Base-by-base conservation (phyloP, 2,113 vertebrate genomes). In the Syrrhaptes paradoxus region DNA sequence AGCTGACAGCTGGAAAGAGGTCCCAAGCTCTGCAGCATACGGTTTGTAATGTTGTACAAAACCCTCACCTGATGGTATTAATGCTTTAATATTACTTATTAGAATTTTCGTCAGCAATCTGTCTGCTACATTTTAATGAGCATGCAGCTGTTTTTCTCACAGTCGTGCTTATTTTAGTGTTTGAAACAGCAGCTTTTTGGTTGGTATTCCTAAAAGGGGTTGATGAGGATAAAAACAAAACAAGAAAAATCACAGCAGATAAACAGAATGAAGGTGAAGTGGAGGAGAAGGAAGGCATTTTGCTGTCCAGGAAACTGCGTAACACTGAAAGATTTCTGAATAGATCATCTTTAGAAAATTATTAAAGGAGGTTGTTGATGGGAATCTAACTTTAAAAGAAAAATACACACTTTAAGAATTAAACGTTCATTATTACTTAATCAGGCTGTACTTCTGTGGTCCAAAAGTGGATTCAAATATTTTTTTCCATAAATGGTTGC, bases 1-100 rank as follows among this genome's bases (percentile, higher is more conserved):
- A 94, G 73, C 57, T 96, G 93, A 93, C 97, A 97, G 93, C 96
- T 96, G 95, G 96, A 95, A 85, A 92, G 96, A 92, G 91, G 92
- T 92, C 82, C 77, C 57, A 48, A 92, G 86, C 81, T 95, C 90
- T 82, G 82, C 43, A 71, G 59, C 97, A 95, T 94, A 95, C 55
- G 70, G 68, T 78, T 85, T 83, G 21, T 58, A 65, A 0, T 93
- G 93, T 94, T 89, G 73, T 76, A 96, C 90, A 94, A 97, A 94
- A 90, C 82, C 72, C 85, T 88, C 87, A 95, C 90, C 90, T 96
- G 45, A 29, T 63, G 48, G 20, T 82, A 89, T 85, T 94, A 66
- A 73, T 92, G 62, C 80, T 93, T 93, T 87, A 95, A 71, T 94
- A 90, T 83, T 93, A 72, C 82, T 63, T 96, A 89, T 82, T 89